phyloP scores from a whole-genome alignment of 2,113 vertebrate genomes.

The Eurystomus gularis region DNA sequence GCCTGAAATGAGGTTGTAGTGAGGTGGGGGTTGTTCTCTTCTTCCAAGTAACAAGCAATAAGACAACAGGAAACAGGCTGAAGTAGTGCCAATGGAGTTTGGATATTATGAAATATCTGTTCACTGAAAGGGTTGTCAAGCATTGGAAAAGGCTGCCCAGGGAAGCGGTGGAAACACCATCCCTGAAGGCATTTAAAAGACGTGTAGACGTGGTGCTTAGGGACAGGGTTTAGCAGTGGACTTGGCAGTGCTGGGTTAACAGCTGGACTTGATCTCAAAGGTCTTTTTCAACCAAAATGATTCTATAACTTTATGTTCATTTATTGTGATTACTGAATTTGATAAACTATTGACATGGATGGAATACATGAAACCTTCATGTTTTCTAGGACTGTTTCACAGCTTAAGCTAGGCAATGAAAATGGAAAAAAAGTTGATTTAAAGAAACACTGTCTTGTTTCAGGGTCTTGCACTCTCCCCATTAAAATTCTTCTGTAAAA shows the following conservation, averaged over 20 bases:
- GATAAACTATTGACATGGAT: background rate
- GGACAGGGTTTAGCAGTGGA: background rate
- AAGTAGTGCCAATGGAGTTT: too few species aligned
- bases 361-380: background rate
- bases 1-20: background rate
- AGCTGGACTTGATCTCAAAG: background rate
- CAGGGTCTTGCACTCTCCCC: background rate
- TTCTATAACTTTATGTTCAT: background rate
- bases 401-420: background rate
- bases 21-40: accelerated
- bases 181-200: background rate
- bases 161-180: background rate
- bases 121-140: too few species aligned
- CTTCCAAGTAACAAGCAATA: too few species aligned
- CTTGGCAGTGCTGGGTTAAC: background rate
- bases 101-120: too few species aligned
- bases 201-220: accelerated
- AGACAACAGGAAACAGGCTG: too few species aligned
- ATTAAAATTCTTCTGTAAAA: constrained; percentile 63
- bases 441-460: constrained; percentile 30
- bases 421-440: background rate
- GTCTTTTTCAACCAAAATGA: background rate
- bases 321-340: background rate
- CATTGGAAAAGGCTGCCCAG: background rate
- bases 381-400: background rate